Base-by-base conservation (phyloP, 2,888 invertebrate genomes). In the Drosophila percnosoma region DNA sequence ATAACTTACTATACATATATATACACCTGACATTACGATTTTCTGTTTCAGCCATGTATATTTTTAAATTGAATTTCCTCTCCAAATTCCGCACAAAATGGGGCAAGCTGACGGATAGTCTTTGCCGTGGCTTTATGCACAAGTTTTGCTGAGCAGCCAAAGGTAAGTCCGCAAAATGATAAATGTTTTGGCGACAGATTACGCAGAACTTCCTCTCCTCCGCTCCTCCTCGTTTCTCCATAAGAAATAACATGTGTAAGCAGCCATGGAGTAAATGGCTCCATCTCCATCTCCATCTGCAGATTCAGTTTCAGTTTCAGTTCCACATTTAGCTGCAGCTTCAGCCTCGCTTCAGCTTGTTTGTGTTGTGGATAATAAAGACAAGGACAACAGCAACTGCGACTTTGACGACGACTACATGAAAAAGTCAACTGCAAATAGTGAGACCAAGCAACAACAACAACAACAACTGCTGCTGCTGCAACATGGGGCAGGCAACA, bases 341-440 rank as follows among this genome's bases (percentile, higher is more conserved):
- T 38, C 58, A 64, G 60, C 61, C 68, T 58, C 72, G 58, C 57
- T 70, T n/a, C n/a, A n/a, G 57, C 70, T 78, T 86, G 83, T 90
- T 90, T 89, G 87, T 78, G 70, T 78, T 89, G 67, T 68, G 89
- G 75, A 86, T 89, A 81, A 74, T 70, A 74, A 72, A 82, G 82
- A 68, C 59, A 82, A 74, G 21, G 24, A 24, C 4, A 45, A 15
- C 74, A 45, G n/a, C 74, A 75, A 78, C 73, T 73, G 59, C 78
- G 63, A 64, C 55, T 61, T 63, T 73, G 77, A 73, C 55, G 55
- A 87, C 27, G 55, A 87, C 83, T 88, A 85, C 90, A 85, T 85
- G 85, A 87, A 77, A 90, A 87, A 87, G 87, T 87, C 90, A 90
- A 87, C 85, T 78, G 73, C 79, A 86, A 86, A 86, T 86, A 85